phyloP scores from a whole-genome alignment of 2,888 invertebrate species.

The Chymomyza fuscimana region DNA sequence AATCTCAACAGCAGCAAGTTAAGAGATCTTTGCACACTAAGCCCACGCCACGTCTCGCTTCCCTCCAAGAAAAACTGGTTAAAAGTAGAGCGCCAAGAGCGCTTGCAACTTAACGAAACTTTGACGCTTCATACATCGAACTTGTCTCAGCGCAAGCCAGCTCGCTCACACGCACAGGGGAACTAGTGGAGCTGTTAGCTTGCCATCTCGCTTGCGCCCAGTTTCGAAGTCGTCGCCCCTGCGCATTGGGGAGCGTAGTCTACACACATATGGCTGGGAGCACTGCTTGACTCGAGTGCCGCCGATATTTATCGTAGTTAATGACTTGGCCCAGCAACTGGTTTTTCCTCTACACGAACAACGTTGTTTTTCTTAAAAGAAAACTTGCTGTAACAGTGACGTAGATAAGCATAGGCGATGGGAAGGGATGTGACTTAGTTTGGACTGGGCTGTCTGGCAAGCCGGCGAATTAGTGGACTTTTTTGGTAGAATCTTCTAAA shows the following conservation, averaged over 20 bases:
- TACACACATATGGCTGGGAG: not conserved
- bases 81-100: slow-evolving; percentile 61
- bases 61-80: slow-evolving; percentile 53
- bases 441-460: no score
- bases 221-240: slow-evolving; percentile 47
- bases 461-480: no score
- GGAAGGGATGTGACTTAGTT: no score
- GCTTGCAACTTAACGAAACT: slow-evolving; percentile 54
- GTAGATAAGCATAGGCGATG: not conserved
- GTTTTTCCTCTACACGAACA: slow-evolving; percentile 40
- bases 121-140: slow-evolving; percentile 16
- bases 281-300: slow-evolving; percentile 31
- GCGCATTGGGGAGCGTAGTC: slow-evolving; percentile 23
- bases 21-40: not conserved
- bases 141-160: slow-evolving; percentile 1
- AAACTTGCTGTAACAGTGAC: not conserved
- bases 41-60: not conserved
- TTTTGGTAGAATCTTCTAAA: no score
- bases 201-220: slow-evolving; percentile 29
- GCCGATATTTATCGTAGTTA: slow-evolving; percentile 38
- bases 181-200: not conserved
- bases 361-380: slow-evolving; percentile 34
- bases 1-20: slow-evolving; percentile 16
- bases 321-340: slow-evolving; percentile 40
- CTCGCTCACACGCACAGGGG: slow-evolving; percentile 20